These are phyloP conservation scores for Acyrthosiphon pisum DNA, from an alignment of 1,140 invertebrate species.

Conservation along the genomic window DNA sequence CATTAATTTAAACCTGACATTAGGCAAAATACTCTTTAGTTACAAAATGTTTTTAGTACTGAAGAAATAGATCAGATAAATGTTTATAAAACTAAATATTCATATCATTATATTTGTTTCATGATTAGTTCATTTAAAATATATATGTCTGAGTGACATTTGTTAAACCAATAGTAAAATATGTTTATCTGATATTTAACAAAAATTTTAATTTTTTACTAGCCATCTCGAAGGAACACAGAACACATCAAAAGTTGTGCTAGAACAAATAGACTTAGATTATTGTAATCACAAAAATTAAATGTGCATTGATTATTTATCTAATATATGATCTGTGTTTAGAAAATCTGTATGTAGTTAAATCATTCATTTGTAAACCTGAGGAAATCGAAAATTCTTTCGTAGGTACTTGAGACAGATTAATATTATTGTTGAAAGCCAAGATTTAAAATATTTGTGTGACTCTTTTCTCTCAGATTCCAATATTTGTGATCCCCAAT, in stretches of 20 bases:
- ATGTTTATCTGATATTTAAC: neutral
- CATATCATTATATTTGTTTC: neutral
- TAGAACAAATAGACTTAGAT: conserved; percentile 49
- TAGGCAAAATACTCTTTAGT: conserved; percentile 72
- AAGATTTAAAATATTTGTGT: conserved; percentile 16
- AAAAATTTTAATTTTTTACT: neutral
- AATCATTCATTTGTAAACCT: conserved; percentile 25
- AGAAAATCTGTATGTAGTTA: neutral
- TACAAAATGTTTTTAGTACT: conserved; percentile 73
- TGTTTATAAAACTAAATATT: neutral
- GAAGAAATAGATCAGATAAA: conserved; percentile 55
- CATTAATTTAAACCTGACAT: conserved; percentile 69
- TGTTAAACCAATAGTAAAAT: neutral
- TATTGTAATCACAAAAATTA: conserved; percentile 48
- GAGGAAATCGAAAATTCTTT: conserved; percentile 16
- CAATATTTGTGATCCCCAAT: neutral
- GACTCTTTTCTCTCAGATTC: neutral
- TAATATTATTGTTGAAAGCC: neutral
- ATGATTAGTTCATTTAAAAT: neutral
- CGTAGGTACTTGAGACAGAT: conserved; percentile 21
- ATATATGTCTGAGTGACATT: neutral
- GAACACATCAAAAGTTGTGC: neutral
- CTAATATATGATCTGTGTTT: neutral
- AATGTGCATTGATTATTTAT: conserved; percentile 23
- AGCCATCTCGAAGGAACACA: neutral